Conservation (phyloP, 2,888 invertebrate species). For the Erynnis tages region DNA sequence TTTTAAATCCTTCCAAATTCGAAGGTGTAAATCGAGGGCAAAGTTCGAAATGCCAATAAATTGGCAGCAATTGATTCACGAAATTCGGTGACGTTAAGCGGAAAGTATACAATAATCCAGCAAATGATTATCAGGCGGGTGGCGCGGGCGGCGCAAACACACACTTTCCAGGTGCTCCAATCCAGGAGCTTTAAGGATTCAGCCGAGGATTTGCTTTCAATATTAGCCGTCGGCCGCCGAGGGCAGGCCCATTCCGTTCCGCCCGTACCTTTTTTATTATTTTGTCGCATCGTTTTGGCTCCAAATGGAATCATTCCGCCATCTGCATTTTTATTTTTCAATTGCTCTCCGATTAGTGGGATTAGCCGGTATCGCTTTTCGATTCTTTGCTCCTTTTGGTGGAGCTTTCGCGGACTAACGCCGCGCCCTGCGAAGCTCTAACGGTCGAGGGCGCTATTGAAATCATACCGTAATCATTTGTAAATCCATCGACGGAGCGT, state of each 20-base stretch:
- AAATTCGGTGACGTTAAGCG: slow-evolving; percentile 68
- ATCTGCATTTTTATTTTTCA: slow-evolving; percentile 83
- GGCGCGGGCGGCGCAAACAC: slow-evolving; percentile 59
- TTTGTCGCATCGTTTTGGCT: slow-evolving; percentile 81
- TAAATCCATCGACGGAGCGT: slow-evolving; percentile 41
- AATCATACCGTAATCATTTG: slow-evolving; percentile 27
- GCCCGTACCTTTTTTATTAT: slow-evolving; percentile 77
- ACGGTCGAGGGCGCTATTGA: slow-evolving; percentile 35
- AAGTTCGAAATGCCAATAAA: slow-evolving; percentile 42
- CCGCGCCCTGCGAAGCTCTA: slow-evolving; percentile 42
- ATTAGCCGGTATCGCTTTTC: slow-evolving; percentile 79
- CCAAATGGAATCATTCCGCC: slow-evolving; percentile 80
- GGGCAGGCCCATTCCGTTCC: slow-evolving; percentile 68
- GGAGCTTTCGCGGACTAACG: slow-evolving; percentile 67
- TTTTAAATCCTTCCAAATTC: slow-evolving; percentile 44
- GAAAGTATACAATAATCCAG: slow-evolving; percentile 76
- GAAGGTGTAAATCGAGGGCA: slow-evolving; percentile 47
- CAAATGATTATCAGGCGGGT: slow-evolving; percentile 71
- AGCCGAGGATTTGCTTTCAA: slow-evolving; percentile 82
- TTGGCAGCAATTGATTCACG: slow-evolving; percentile 58
- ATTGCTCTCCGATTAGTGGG: slow-evolving; percentile 81
- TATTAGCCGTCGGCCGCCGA: slow-evolving; percentile 76
- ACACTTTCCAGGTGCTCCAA: slow-evolving; percentile 79
- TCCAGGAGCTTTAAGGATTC: slow-evolving; percentile 81
- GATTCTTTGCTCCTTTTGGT: slow-evolving; percentile 77